These are phyloP conservation scores for Psammodynastes pulverulentus DNA, from an alignment of 2,113 vertebrate species.

Conservation along the genomic window DNA sequence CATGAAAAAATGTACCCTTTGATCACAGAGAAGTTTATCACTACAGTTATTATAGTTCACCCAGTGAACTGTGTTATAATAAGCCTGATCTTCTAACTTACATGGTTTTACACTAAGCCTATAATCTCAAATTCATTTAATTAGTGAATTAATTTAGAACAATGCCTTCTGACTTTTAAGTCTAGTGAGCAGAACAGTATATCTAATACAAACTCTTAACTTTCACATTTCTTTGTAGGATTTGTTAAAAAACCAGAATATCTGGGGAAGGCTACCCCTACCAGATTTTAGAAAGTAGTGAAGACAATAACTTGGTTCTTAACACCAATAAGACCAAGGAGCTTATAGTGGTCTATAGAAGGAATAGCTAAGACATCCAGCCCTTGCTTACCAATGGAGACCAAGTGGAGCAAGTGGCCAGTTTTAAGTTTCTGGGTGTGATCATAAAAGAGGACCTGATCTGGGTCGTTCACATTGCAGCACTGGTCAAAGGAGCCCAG, in stretches of 20 bases:
- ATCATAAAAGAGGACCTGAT: no score
- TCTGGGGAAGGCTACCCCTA: fast-evolving
- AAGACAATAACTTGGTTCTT: no score
- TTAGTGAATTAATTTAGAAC: background rate
- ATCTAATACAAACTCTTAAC: background rate
- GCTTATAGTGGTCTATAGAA: no score
- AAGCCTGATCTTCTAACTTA: slow-evolving; percentile 4
- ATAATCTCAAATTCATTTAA: background rate
- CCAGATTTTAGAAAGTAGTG: background rate
- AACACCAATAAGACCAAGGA: no score
- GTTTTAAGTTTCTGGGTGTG: no score
- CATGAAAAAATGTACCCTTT: background rate
- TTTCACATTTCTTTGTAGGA: background rate
- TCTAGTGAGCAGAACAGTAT: background rate
- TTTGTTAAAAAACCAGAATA: background rate
- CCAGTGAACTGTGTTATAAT: background rate
- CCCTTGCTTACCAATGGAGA: no score
- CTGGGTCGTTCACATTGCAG: no score
- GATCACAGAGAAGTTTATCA: background rate
- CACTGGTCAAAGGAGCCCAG: no score
- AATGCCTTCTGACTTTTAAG: background rate
- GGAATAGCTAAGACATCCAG: no score
- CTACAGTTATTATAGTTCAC: background rate
- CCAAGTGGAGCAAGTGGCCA: no score
- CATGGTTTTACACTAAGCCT: background rate